Evolutionary conservation across 2,888 invertebrate species (phyloP).

Genomic region (Keiferia lycopersicella): DNA sequence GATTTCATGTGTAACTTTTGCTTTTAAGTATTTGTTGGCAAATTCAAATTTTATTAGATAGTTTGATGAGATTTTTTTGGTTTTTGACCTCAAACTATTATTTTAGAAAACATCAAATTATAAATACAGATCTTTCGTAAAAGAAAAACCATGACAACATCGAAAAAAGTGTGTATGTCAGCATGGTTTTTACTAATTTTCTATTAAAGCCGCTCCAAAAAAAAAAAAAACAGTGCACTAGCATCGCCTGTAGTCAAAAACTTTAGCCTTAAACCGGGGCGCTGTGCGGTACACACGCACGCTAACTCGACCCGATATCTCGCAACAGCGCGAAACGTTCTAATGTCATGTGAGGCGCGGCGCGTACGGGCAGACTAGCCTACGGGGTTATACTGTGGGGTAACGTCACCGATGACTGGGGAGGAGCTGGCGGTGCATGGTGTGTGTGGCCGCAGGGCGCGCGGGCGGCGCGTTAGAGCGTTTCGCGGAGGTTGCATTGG

Average conservation of each 20-base stretch:
- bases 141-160: too few relatives aligned
- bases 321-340: constrained; percentile 75
- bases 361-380: constrained; percentile 33
- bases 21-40: neutral
- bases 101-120: neutral
- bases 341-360: constrained; percentile 51
- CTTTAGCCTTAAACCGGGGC: constrained; percentile 27
- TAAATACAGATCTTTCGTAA: too few relatives aligned
- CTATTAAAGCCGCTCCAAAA: neutral
- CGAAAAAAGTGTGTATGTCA: neutral
- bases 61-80: neutral
- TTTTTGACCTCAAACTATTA: constrained; percentile 5
- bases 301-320: constrained; percentile 45
- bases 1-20: constrained; percentile 2
- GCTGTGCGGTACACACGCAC: constrained; percentile 38
- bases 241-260: constrained; percentile 35
- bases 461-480: constrained; percentile 84
- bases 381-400: constrained; percentile 31
- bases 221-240: constrained; percentile 37
- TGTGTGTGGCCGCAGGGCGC: constrained; percentile 59
- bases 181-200: neutral
- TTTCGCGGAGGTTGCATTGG: constrained; percentile 89
- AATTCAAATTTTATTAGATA: constrained; percentile 10
- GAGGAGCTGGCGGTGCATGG: constrained; percentile 20
- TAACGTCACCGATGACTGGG: neutral